Conservation (phyloP, 2,797 vertebrate species). For the Graptemys geographica region DNA sequence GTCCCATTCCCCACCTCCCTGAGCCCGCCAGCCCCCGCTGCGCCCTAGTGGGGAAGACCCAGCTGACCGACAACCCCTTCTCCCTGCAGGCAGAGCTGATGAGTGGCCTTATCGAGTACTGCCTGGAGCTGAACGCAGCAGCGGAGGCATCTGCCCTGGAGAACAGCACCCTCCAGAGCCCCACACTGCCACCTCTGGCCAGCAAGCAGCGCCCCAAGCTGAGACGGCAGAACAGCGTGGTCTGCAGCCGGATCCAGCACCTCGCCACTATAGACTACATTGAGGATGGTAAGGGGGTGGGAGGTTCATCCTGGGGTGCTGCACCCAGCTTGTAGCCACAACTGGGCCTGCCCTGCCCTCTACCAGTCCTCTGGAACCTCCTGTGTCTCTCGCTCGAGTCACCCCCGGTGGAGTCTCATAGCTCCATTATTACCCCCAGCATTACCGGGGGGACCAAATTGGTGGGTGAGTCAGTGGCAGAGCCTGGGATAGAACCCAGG, state of each 20-base stretch:
- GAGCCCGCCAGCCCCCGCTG: not conserved
- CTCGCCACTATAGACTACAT: slow-evolving; percentile 94
- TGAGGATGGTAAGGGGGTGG: slow-evolving; percentile 85
- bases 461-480: not conserved
- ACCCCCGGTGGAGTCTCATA: not conserved
- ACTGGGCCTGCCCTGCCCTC: not conserved
- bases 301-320: not conserved
- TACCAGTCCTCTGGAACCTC: not conserved
- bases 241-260: slow-evolving; percentile 89
- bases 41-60: accelerated
- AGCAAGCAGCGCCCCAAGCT: slow-evolving; percentile 80
- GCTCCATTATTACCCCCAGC: not conserved
- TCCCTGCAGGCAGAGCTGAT: slow-evolving; percentile 90
- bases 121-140: slow-evolving; percentile 88
- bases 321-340: not conserved
- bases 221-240: slow-evolving; percentile 88
- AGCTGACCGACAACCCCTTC: not conserved
- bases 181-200: not conserved
- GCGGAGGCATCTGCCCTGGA: slow-evolving; percentile 72
- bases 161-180: not conserved
- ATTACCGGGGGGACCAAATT: not conserved
- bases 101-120: slow-evolving; percentile 95
- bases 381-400: not conserved
- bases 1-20: not conserved
- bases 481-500: not conserved